Evolutionary conservation across 1,140 invertebrate genomes (phyloP), one percentile per base, ranked within the genome.

Genomic region (Drosophila carrolli): DNA sequence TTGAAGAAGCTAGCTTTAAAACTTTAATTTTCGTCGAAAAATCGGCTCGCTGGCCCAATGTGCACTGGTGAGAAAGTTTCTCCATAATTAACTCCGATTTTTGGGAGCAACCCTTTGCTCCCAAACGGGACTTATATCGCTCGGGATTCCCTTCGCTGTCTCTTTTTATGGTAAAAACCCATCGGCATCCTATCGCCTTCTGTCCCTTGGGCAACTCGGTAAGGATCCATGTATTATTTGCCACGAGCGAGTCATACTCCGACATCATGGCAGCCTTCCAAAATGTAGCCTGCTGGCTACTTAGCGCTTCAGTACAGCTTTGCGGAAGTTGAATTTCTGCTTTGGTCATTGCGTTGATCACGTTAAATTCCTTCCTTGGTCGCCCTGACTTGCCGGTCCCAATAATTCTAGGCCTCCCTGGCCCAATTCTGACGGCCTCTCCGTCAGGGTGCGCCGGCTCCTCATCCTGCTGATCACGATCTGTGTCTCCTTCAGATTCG

Each of bases 41-140:
- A n/a, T n/a, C n/a, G n/a, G n/a, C n/a, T n/a, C n/a, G n/a, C n/a
- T n/a, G n/a, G n/a, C n/a, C n/a, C n/a, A n/a, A n/a, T n/a, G n/a
- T n/a, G n/a, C n/a, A n/a, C 53, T n/a, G 29, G 44, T n/a, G 13
- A 56, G 23, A 65, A 72, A 6, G 53, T 72, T 56, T 50, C 38
- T 16, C n/a, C 16, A 40, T 29, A 60, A 16, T 41, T 37, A 27
- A 60, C n/a, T 11, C 58, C 32, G 1, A 13, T 23, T 35, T 23
- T 14, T 59, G 32, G 16, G 41, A 47, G 5, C 32, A 59, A 23
- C 57, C 57, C 13, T 59, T 48, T n/a, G 44, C 44, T 23, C 40
- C 44, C 16, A 59, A 10, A 1, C 19, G 29, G 0, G 19, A 11
- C 3, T 48, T 59, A 13, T n/a, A 59, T 5, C 44, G 44, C 16